These are phyloP conservation scores for Sebastes melanostomus DNA, from an alignment of 2,797 vertebrate species.

Conservation along the genomic window DNA sequence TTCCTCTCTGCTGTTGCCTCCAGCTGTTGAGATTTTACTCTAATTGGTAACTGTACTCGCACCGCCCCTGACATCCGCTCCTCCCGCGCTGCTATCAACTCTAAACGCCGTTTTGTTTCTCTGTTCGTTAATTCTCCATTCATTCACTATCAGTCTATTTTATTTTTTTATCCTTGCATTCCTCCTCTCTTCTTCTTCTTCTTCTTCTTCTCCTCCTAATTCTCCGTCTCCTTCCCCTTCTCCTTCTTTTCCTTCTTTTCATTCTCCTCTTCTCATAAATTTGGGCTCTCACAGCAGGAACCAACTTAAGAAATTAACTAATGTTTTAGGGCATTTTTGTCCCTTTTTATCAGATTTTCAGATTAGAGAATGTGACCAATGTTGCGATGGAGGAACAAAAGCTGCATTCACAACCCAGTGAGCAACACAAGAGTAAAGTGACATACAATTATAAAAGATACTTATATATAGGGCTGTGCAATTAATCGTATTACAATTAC, in stretches of 20 bases:
- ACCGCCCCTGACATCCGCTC: neutral
- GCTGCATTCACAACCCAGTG: neutral
- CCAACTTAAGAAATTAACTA: conserved; percentile 26
- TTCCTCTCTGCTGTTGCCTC: conserved; percentile 8
- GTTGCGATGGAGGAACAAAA: neutral
- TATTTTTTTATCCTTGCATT: conserved; percentile 2
- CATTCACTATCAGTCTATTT: neutral
- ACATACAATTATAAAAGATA: no score
- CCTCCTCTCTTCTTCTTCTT: neutral
- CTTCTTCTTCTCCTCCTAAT: neutral
- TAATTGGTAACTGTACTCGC: conserved; percentile 43
- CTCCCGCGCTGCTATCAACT: neutral
- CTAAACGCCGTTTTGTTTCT: conserved; percentile 37
- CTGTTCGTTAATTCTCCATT: neutral
- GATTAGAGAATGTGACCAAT: neutral
- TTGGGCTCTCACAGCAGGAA: conserved; percentile 19
- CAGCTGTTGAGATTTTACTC: conserved; percentile 45
- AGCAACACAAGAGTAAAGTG: neutral
- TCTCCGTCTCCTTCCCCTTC: conserved; percentile 6
- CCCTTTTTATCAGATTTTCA: conserved; percentile 14
- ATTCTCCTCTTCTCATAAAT: conserved; percentile 32
- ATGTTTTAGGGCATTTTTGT: conserved; percentile 35
- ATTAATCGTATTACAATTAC: neutral
- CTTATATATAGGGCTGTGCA: neutral
- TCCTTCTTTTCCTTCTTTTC: conserved; percentile 28